Base-by-base conservation (phyloP, 30 jellyfish, hydroid and myxozoan genomes). In the Hydractinia echinata region DNA sequence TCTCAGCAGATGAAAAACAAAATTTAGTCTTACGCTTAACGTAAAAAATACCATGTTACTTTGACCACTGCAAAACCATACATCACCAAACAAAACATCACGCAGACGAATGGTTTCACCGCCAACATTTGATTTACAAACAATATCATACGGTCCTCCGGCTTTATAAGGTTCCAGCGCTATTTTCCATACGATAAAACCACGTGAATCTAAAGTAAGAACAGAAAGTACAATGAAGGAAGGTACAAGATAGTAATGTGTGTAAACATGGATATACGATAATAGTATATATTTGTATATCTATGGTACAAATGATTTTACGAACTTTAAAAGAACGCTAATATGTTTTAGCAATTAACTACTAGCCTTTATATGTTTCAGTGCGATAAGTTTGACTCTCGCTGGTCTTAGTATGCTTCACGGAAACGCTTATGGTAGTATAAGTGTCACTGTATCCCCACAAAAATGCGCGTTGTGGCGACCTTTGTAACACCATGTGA, bases 41-140 rank as follows among this genome's bases (percentile, higher is more conserved):
- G 58, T 82, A 53, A 89, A 30, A 73, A 83, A 83, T 54, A 5
- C 74, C 91, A 83, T 83, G 82, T 83, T 83, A 50, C 91, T 83
- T 51, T 83, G 91, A n/a, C 91, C 91, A 44, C 91, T 67, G 69
- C 91, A 83, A 19, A 83, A 10, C 91, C 91, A 83, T 10, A 83
- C 81, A 83, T 83, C 88, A 5, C 91, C 91, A 56, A 83, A 83
- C 13, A 73, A 74, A 9, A 83, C 76, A 54, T 83, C 89, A 5
- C 39, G 19, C 5, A 83, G n/a, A 10, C 50, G 49, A 55, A 53
- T 68, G 6, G 10, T 53, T 15, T 54, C 19, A 50, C 53, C 39
- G 10, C 53, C 79, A 10, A 71, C 88, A 4, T 9, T 58, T 51
- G 91, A 83, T 8, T 16, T 4, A 5, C 83, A 82, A 60, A 18